These are phyloP conservation scores for Zaprionus gabonicus DNA, from an alignment of 1,140 invertebrate species.

Conservation along the genomic window DNA sequence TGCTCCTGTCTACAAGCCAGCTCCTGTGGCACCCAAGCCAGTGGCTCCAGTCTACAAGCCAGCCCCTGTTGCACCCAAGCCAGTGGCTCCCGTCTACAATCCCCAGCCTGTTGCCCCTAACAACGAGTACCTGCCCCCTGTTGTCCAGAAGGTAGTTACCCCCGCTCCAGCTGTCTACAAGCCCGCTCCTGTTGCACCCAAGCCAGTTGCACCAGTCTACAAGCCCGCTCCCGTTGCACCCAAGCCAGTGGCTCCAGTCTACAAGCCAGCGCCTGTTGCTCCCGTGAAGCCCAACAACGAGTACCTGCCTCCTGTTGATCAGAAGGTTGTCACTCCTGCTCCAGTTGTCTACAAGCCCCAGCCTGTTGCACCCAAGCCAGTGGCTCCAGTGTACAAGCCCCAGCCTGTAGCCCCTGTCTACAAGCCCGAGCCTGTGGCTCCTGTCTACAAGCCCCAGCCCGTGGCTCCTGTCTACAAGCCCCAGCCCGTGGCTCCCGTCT, in stretches of 20 bases:
- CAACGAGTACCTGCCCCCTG: conserved; percentile 38
- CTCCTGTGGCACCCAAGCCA: conserved; percentile 24
- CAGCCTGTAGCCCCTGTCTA: conserved; percentile 13
- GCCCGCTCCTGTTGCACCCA: conserved; percentile 22
- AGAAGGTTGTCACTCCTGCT: conserved; percentile 5
- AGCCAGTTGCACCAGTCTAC: conserved; percentile 4
- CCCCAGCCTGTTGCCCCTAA: conserved; percentile 25
- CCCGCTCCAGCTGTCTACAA: conserved; percentile 21
- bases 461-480: conserved; percentile 12
- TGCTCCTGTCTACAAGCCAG: conserved; percentile 21
- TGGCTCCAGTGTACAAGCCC: conserved; percentile 23
- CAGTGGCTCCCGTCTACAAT: conserved; percentile 23
- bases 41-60: conserved; percentile 15
- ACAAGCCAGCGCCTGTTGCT: conserved; percentile 17
- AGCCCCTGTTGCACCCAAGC: conserved; percentile 6
- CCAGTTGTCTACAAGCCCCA: conserved; percentile 17
- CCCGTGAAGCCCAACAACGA: conserved; percentile 8
- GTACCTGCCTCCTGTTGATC: conserved; percentile 23
- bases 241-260: conserved; percentile 20
- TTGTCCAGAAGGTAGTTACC: conserved; percentile 15
- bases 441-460: conserved; percentile 10
- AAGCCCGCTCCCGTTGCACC: conserved; percentile 31
- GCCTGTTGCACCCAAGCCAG: conserved; percentile 18
- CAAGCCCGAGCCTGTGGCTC: conserved; percentile 24
- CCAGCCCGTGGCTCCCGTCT: conserved; percentile 10